Conservation (phyloP, 2,797 vertebrate species). For the Myiotriccus ornatus region DNA sequence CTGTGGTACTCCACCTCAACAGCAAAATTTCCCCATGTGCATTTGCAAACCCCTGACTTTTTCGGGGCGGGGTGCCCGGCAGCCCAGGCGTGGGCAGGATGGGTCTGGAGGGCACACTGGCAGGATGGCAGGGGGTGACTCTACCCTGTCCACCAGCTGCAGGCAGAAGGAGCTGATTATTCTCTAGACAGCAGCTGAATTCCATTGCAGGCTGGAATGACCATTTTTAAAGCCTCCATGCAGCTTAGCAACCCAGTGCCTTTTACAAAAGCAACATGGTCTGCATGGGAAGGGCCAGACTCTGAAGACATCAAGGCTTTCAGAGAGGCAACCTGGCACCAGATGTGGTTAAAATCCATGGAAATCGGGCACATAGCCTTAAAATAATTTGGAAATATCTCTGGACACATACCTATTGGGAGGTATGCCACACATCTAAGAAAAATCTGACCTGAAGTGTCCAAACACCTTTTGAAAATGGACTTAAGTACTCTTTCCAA, state of each 20-base stretch:
- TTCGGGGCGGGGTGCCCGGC: not conserved
- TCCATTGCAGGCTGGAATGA: not conserved
- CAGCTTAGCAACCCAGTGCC: not conserved
- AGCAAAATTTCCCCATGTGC: not conserved
- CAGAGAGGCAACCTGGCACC: not conserved
- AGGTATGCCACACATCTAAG: not conserved
- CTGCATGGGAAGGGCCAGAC: not conserved
- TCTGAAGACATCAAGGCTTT: not conserved
- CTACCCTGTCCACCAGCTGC: not conserved
- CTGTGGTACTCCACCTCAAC: not conserved
- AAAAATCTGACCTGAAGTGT: not conserved
- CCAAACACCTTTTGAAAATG: not conserved
- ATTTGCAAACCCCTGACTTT: fast-evolving
- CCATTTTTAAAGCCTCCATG: not conserved
- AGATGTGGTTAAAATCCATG: not conserved
- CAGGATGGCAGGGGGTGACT: not conserved
- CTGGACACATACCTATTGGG: not conserved
- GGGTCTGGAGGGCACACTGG: not conserved
- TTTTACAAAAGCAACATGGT: not conserved
- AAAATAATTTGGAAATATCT: not conserved
- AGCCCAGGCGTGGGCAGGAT: not conserved
- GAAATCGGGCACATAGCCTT: not conserved
- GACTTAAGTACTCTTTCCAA: not conserved
- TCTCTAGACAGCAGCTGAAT: not conserved
- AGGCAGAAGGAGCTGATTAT: not conserved